Evolutionary conservation across 1,140 invertebrate genomes (phyloP).

Genomic region (Tenebrio molitor): DNA sequence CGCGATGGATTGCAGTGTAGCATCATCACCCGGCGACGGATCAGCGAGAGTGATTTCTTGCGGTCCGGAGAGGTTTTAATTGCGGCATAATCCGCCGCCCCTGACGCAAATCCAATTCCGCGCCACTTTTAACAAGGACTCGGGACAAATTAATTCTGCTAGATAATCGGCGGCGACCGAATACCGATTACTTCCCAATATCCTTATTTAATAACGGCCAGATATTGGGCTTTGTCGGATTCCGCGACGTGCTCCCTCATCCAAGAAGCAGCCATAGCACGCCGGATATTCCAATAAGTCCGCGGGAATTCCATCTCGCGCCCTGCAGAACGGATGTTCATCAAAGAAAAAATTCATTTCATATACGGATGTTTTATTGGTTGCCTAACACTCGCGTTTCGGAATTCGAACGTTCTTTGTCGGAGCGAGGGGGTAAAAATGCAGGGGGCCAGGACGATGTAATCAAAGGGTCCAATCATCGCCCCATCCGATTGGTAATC

Average conservation of each 20-base stretch:
- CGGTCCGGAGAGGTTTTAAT: too few species aligned
- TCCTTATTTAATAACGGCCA: constrained; percentile 50
- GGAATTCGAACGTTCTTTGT: too few species aligned
- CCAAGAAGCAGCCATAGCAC: constrained; percentile 9
- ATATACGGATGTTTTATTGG: too few species aligned
- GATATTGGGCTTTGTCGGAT: constrained; percentile 41
- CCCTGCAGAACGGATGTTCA: too few species aligned
- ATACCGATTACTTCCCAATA: constrained; percentile 51
- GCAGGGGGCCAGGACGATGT: constrained; percentile 14
- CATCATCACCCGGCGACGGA: too few species aligned
- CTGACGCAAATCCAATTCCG: constrained; percentile 34
- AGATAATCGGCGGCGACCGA: constrained; percentile 42
- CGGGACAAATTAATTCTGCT: constrained; percentile 50
- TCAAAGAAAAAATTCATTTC: too few species aligned
- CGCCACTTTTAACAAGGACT: constrained; percentile 29
- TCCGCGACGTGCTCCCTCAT: constrained; percentile 26
- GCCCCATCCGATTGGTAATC: constrained; percentile 56
- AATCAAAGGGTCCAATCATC: constrained; percentile 56
- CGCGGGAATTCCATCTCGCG: background rate
- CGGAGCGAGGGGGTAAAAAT: too few species aligned
- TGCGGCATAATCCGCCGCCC: constrained; percentile 46
- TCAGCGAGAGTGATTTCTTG: too few species aligned
- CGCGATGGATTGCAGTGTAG: too few species aligned
- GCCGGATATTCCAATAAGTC: constrained; percentile 9
- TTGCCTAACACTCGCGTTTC: too few species aligned